Conservation (phyloP, 2,797 vertebrate genomes). For the Siniperca scherzeri region DNA sequence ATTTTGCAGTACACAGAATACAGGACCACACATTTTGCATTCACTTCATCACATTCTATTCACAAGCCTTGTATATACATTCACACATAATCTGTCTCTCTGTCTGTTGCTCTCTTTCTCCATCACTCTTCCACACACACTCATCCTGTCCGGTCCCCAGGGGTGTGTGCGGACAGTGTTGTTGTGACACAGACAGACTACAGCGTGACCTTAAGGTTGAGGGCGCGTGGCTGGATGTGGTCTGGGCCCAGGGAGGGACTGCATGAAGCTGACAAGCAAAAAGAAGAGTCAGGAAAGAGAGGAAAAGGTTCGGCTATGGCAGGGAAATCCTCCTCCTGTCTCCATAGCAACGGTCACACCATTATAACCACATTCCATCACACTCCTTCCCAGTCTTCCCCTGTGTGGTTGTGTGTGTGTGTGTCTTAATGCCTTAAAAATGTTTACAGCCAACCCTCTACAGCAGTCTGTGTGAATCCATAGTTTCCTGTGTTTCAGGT, state of each 20-base stretch:
- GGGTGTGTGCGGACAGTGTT: slow-evolving; percentile 26
- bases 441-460: background rate
- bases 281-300: slow-evolving; percentile 37
- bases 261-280: slow-evolving; percentile 48
- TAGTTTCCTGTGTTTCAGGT: slow-evolving; percentile 5
- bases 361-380: slow-evolving; percentile 63
- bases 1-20: background rate
- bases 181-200: slow-evolving; percentile 52
- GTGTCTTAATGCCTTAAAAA: slow-evolving; percentile 5
- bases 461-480: background rate
- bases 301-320: slow-evolving; percentile 36
- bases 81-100: slow-evolving; percentile 35
- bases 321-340: slow-evolving; percentile 72
- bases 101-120: slow-evolving; percentile 20
- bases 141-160: background rate
- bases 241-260: slow-evolving; percentile 18
- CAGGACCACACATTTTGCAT: slow-evolving; percentile 38
- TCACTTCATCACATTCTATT: slow-evolving; percentile 31
- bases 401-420: slow-evolving; percentile 23
- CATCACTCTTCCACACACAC: slow-evolving; percentile 18
- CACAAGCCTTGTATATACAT: slow-evolving; percentile 26
- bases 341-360: slow-evolving; percentile 75
- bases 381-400: slow-evolving; percentile 49
- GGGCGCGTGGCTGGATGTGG: slow-evolving; percentile 29
- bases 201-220: slow-evolving; percentile 57